A percentile compares a stretch with the other conserved stretches of the same genome.
Evolutionary conservation across 1,140 invertebrate species (phyloP).

Genomic region (Eulimnadia texana): DNA sequence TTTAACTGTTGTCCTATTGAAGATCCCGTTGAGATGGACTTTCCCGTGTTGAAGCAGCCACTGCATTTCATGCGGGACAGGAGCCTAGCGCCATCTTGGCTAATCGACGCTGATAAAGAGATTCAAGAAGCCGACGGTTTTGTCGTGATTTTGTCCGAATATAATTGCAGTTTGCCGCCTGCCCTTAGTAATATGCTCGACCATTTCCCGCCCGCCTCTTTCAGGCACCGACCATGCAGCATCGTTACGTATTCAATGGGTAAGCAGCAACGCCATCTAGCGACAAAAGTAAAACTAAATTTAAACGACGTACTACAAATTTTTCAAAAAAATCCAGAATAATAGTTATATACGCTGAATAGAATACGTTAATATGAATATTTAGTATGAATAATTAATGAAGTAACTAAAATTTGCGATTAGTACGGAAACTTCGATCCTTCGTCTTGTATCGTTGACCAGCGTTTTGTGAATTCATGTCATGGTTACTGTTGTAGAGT

Average conservation of each 20-base stretch:
- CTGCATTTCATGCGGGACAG: slow-evolving; percentile 28
- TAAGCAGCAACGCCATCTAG: slow-evolving; percentile 18
- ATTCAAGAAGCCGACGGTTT: slow-evolving; percentile 31
- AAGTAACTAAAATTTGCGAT: too few species aligned
- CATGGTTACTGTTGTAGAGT: neutral
- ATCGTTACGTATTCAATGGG: slow-evolving; percentile 34
- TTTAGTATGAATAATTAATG: too few species aligned
- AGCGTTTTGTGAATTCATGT: neutral
- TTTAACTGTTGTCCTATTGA: slow-evolving; percentile 16
- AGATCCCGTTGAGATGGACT: slow-evolving; percentile 30
- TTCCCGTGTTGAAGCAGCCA: slow-evolving; percentile 27
- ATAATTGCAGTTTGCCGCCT: slow-evolving; percentile 33
- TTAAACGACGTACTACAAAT: too few species aligned
- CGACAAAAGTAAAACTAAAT: too few species aligned
- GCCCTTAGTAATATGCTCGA: slow-evolving; percentile 33
- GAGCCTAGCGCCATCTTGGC: slow-evolving; percentile 26
- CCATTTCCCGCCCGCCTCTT: slow-evolving; percentile 31
- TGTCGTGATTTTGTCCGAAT: slow-evolving; percentile 33
- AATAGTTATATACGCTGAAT: too few species aligned
- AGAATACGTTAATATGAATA: too few species aligned
- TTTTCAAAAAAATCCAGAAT: too few species aligned
- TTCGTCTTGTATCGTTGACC: too few species aligned
- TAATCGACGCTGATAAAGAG: slow-evolving; percentile 26
- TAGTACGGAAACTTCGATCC: too few species aligned
- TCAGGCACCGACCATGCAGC: slow-evolving; percentile 30